Evolutionary conservation across 2,113 vertebrate genomes (phyloP), one percentile per base, ranked within the genome.

Genomic region (Romanogobio albipinnatus): DNA sequence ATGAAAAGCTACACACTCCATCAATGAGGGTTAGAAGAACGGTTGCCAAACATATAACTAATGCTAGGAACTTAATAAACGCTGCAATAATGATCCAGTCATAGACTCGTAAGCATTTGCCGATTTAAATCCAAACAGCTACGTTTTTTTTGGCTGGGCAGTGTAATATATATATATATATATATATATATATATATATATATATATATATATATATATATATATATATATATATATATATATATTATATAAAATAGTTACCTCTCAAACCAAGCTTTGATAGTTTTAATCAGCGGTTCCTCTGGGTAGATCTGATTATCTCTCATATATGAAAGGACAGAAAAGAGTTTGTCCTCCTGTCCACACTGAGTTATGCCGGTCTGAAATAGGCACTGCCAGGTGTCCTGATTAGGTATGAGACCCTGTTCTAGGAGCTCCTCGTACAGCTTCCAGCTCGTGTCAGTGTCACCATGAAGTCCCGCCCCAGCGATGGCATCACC

Each of bases 231-330:
- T 5, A 53, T 53, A 56, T 8, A 56, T 2, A 53, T 53, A n/a
- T n/a, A 59, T 24, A 24, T 29, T 9, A 36, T 4, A n/a, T 17
- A 13, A 14, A 1, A 66, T 90, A 71, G 81, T 91, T 95, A 99
- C 98, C 97, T 97, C 91, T 99, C 96, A 94, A 99, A 99, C 97
- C 97, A 98, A 0, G 92, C 89, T 87, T 96, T 97, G 92, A 99
- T 96, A 91, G 90, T 95, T 83, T 71, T n/a, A 87, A 94, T 92
- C 85, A 98, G 90, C 19, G 85, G 87, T 86, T 93, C 90, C 24
- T 94, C 91, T 53, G 98, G 97, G 90, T 98, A 98, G 51, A 97
- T 89, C 75, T 97, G 96, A 91, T 97, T 96, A 61, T 97, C 92
- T 92, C 96, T 94, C 93, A 99, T 94, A 91, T 95, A 93, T 0